Conservation (phyloP, 1,140 invertebrate species). For the Drosophila sturtevanti region DNA sequence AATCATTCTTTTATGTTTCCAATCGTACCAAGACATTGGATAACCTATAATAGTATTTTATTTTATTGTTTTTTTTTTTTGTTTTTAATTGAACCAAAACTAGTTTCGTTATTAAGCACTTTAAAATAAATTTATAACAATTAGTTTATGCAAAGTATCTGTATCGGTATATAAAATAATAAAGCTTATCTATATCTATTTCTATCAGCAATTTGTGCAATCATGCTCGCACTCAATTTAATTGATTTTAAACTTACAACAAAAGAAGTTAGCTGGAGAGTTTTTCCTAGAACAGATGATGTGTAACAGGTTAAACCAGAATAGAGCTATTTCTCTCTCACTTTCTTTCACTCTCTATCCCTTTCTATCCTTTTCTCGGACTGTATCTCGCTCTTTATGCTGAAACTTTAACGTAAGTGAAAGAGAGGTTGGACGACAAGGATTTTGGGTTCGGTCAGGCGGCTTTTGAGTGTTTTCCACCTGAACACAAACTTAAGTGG, state of each 20-base stretch:
- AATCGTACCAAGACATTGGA: too few relatives aligned
- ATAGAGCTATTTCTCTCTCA: not conserved
- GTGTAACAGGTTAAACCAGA: constrained; percentile 42
- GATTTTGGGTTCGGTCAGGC: constrained; percentile 64
- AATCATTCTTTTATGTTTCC: too few relatives aligned
- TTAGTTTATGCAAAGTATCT: too few relatives aligned
- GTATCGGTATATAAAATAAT: too few relatives aligned
- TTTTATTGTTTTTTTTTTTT: too few relatives aligned
- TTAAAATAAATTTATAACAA: too few relatives aligned
- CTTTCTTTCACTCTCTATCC: not conserved
- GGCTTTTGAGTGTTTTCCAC: constrained; percentile 76
- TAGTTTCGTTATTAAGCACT: too few relatives aligned
- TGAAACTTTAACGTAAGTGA: constrained; percentile 41
- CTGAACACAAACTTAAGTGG: constrained; percentile 78
- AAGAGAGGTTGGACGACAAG: not conserved
- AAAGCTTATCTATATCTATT: not conserved
- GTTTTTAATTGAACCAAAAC: too few relatives aligned
- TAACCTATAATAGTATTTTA: too few relatives aligned
- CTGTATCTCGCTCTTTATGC: constrained; percentile 14
- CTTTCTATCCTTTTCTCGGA: not conserved
- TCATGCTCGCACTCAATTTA: constrained; percentile 72
- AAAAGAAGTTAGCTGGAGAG: constrained; percentile 9
- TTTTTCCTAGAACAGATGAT: constrained; percentile 7
- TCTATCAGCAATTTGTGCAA: constrained; percentile 24
- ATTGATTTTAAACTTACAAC: constrained; percentile 71